phyloP scores from a whole-genome alignment of 2,888 invertebrate species.

The Molorchus minor region DNA sequence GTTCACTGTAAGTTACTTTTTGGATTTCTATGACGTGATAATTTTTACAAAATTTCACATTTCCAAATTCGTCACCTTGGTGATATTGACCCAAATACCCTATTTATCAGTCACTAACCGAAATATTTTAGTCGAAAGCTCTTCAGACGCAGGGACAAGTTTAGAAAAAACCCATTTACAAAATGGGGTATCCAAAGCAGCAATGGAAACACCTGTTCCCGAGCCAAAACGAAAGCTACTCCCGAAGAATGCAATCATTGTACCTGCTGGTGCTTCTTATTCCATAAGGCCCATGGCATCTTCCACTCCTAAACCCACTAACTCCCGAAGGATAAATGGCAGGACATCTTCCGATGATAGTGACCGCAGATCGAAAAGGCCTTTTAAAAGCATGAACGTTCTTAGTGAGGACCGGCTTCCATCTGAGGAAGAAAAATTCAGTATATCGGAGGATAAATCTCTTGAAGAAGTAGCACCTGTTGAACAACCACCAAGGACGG shows the following conservation, averaged over 20 bases:
- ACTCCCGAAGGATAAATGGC: not conserved
- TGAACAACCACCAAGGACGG: not conserved
- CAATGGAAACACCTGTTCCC: not conserved
- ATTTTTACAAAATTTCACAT: no score
- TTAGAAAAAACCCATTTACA: not conserved
- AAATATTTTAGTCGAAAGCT: no score
- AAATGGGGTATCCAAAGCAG: not conserved
- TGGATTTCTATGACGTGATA: no score
- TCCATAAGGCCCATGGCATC: not conserved
- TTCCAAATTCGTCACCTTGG: no score
- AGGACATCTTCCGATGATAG: not conserved
- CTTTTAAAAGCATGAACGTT: not conserved
- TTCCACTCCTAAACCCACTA: not conserved
- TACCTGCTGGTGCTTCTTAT: conserved; percentile 19
- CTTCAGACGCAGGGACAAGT: no score
- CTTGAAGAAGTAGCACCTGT: not conserved
- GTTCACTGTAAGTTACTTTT: no score
- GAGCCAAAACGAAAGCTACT: not conserved
- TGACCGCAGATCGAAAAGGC: not conserved
- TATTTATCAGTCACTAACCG: no score
- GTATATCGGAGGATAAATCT: not conserved
- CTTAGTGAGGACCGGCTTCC: not conserved
- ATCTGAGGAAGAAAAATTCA: conserved; percentile 14
- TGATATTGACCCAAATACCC: no score
- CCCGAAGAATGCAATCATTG: not conserved